Base-by-base conservation (phyloP, 92 coral and sea anemone genomes). In the Parazoanthus darwini region DNA sequence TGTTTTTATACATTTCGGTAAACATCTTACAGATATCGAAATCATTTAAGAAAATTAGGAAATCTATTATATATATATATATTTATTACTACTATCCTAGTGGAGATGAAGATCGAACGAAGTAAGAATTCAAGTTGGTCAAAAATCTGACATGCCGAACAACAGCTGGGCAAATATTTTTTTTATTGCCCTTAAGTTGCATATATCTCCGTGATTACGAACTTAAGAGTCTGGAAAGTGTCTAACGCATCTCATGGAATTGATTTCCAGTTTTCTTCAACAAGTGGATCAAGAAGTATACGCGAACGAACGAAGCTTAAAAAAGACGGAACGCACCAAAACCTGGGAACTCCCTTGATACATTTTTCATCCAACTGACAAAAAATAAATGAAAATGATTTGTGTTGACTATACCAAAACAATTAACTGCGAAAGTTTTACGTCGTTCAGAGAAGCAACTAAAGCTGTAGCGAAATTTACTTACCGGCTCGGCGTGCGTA, bases 401-500 rank as follows among this genome's bases (percentile, higher is more conserved):
- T 36, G 56, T 37, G 75, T 59, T 66, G 50, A 16, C 23, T 2
- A 23, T 38, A 82, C 16, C 36, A 82, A 63, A 82, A 38, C 54
- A 20, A 50, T 46, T 54, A 50, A 5, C 42, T 50, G 25, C 2
- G 8, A 29, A 33, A 58, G 9, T 23, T 58, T 8, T n/a, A 37
- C 54, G 4, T 37, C 86, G 35, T 36, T 3, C 50, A n/a, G 71
- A n/a, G 25, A 18, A 35, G 42, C 26, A 66, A 22, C 33, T 7
- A 2, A 15, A 80, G 44, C 44, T 80, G 37, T 65, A 20, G 74
- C 23, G 48, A 42, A 14, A 20, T 36, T 0, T 20, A 63, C 86
- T 63, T 42, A 82, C 86, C 77, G 77, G 74, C 58, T 82, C 58
- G 16, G 51, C 36, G 36, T 66, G 26, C 23, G 86, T 36, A 44